A percentile compares a stretch with the other conserved stretches of the same genome.
Evolutionary conservation across 1,140 invertebrate genomes (phyloP).

Genomic region (Drosophila ohnishii): DNA sequence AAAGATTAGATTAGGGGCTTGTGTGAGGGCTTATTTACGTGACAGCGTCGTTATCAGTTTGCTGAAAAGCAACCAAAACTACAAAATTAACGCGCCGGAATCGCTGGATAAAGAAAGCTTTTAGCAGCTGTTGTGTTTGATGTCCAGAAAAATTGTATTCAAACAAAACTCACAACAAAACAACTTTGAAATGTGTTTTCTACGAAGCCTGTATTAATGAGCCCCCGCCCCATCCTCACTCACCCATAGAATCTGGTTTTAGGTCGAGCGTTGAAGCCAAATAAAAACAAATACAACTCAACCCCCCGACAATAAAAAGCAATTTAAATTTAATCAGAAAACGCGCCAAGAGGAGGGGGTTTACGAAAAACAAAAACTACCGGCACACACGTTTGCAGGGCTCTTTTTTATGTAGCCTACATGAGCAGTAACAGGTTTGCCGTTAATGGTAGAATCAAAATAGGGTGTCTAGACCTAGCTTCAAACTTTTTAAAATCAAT

Average conservation of each 20-base stretch:
- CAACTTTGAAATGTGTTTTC: slow-evolving; percentile 37
- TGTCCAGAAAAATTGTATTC: slow-evolving; percentile 17
- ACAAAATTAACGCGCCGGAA: slow-evolving; percentile 34
- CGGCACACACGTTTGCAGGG: slow-evolving; percentile 28
- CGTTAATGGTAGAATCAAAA: slow-evolving; percentile 7
- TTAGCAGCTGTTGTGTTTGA: slow-evolving; percentile 47
- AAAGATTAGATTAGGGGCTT: slow-evolving; percentile 55
- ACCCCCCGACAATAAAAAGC: slow-evolving; percentile 41
- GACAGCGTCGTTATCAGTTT: slow-evolving; percentile 54
- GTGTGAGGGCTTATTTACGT: slow-evolving; percentile 32
- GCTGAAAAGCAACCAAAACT: slow-evolving; percentile 33
- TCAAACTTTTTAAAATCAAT: neutral
- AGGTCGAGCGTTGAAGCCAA: slow-evolving; percentile 2
- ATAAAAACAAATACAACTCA: slow-evolving; percentile 28
- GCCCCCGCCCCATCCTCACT: neutral
- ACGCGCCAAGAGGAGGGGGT: slow-evolving; percentile 3
- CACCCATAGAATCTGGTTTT: slow-evolving; percentile 37
- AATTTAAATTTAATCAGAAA: slow-evolving; percentile 58
- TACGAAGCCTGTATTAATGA: slow-evolving; percentile 29
- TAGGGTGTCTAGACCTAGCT: neutral
- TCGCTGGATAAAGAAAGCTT: slow-evolving; percentile 43
- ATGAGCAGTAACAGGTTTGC: slow-evolving; percentile 22
- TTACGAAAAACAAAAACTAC: slow-evolving; percentile 31
- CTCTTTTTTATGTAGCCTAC: slow-evolving; percentile 3
- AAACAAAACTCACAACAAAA: slow-evolving; percentile 27